Base-by-base conservation (phyloP, 1,140 invertebrate genomes). In the Drosophila orena region DNA sequence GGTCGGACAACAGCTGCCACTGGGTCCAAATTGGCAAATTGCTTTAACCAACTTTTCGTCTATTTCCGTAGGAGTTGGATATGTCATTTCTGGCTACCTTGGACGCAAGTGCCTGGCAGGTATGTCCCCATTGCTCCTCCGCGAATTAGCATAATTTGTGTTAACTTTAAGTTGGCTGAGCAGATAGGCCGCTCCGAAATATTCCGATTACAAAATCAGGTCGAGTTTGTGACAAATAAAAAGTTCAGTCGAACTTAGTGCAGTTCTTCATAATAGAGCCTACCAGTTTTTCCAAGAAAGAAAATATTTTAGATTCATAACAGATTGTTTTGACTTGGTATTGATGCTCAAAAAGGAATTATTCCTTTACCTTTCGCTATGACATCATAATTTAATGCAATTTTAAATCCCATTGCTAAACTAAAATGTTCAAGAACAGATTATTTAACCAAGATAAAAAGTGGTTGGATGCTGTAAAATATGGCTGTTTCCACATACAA, bases 51-150 rank as follows among this genome's bases (percentile, higher is more conserved):
- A 90, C 50, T 79, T 79, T 68, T 75, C 62, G 73, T 65, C 77
- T 50, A 83, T 81, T 91, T 83, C 79, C 85, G 74, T 78, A 92
- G 91, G 91, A 92, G 81, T 90, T 92, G 83, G 91, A 92, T 79
- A 93, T 93, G 93, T 93, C 93, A 64, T 93, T 93, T 83, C 81
- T 93, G 65, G 93, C 93, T 70, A 93, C 93, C 46, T 80, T 93
- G 72, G 93, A 93, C 71, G 91, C 92, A 49, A 93, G 93, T 70
- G 92, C 92, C 71, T 93, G 93, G 93, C 93, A 93, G 93, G 93
- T 93, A 91, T 92, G 85, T 91, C 49, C 8, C 30, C 7, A 30
- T 24, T 34, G 59, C 49, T 43, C 43, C 44, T 34, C 24, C 10
- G 7, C 3, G 15, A 38, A 58, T 64, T 61, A 55, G 58, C 27